Conservation (phyloP, 2,797 vertebrate genomes). For the Helarctos malayanus region DNA sequence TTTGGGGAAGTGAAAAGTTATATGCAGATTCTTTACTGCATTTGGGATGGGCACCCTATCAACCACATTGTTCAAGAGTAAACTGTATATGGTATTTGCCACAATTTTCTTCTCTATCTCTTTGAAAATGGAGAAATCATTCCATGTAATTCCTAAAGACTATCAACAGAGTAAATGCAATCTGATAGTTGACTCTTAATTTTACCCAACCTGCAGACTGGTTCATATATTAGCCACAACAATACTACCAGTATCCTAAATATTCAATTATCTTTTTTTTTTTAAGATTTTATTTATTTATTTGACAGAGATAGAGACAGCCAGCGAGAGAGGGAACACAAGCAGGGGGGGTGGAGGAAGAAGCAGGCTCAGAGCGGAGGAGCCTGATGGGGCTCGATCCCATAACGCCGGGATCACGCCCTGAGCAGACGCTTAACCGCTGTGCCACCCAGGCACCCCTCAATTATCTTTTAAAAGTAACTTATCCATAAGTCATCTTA, state of each 20-base stretch:
- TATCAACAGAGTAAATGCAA: neutral
- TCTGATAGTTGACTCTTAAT: neutral
- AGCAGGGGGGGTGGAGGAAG: too few relatives aligned
- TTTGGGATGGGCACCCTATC: neutral
- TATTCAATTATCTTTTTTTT: neutral
- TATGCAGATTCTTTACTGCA: neutral
- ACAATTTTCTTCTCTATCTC: slow-evolving; percentile 3
- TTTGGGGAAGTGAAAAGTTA: neutral
- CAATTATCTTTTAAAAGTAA: neutral
- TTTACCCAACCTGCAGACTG: neutral
- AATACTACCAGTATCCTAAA: neutral
- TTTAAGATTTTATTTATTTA: too few relatives aligned
- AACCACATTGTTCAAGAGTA: neutral
- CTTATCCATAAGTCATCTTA: neutral
- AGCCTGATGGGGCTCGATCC: too few relatives aligned
- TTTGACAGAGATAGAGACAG: too few relatives aligned
- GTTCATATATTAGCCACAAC: neutral
- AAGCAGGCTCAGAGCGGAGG: too few relatives aligned
- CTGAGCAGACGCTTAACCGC: too few relatives aligned
- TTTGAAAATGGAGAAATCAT: slow-evolving; percentile 45
- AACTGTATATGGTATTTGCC: neutral
- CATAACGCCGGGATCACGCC: too few relatives aligned
- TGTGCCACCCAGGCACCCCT: too few relatives aligned
- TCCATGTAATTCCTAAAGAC: slow-evolving; percentile 6
- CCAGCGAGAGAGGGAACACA: too few relatives aligned